Base-by-base conservation (phyloP, 2,888 invertebrate species). In the Cryptus viduatorius region DNA sequence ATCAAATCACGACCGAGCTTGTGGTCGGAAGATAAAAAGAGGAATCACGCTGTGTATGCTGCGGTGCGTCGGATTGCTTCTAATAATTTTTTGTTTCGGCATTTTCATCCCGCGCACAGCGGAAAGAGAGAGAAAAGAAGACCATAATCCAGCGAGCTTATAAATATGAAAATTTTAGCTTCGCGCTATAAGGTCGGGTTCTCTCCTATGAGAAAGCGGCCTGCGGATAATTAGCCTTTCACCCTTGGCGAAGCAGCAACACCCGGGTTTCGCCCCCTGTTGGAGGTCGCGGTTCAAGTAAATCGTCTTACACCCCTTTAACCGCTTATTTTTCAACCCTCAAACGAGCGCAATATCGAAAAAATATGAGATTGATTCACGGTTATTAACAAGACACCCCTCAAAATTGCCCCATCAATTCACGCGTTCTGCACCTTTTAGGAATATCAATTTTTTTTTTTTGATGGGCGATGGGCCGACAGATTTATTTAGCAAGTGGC, bases 211-310 rank as follows among this genome's bases (percentile, higher is more conserved):
- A 14, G 46, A 69, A 48, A 48, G 68, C 68, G 48, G 48, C 68
- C 68, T 69, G 24, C 48, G 68, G 68, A 69, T 69, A 69, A 69
- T 69, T 69, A 69, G 16, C 44, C 24, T 42, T 78, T 78, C 12
- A 59, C 46, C 46, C 68, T 46, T 12, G 10, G 29, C 29, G 14
- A 29, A 31, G 59, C 59, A 14, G 59, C 14, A 5, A 59, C 12
- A 24, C 14, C 14, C 59, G 59, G 29, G 29, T 7, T 14, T 3
- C n/a, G 31, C 24, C 19, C 3, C 24, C 37, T 37, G 37, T 37
- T 37, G 29, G 56, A 24, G 10, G 24, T 24, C 56, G 56, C 56
- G 24, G 24, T 24, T 29, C 19, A 1, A 5, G 59, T 4, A 61
- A 61, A 61, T 61, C 59, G 29, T 61, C 59, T 56, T 56, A 24